A percentile compares a stretch with the other conserved stretches of the same genome.
Conservation (phyloP, 2,113 vertebrate genomes). For the Podarcis raffonei region DNA sequence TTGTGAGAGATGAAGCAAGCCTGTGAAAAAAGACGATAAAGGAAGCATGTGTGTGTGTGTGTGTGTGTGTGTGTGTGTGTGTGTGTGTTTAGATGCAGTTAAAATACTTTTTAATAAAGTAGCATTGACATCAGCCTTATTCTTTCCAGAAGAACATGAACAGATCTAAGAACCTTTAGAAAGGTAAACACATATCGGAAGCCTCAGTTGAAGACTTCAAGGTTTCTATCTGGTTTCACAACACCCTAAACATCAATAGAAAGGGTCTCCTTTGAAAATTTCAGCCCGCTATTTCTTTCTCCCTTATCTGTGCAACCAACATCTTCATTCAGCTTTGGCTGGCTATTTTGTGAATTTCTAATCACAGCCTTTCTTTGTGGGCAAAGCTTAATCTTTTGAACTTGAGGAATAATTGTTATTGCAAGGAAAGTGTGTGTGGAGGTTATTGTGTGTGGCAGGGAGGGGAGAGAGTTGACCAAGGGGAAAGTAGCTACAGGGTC, state of each 20-base stretch:
- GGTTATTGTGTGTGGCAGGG: too few species aligned
- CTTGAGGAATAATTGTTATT: conserved; percentile 72
- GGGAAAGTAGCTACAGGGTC: conserved; percentile 56
- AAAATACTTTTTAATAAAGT: conserved; percentile 2
- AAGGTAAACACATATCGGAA: conserved; percentile 38
- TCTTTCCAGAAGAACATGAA: conserved; percentile 41
- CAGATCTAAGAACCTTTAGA: conserved; percentile 45
- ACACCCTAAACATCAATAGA: conserved; percentile 52
- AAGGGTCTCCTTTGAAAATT: conserved; percentile 43
- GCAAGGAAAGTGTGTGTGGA: conserved; percentile 51
- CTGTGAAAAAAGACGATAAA: neutral
- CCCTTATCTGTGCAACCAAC: conserved; percentile 60
- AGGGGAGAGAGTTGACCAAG: conserved; percentile 40
- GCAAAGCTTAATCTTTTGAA: conserved; percentile 67
- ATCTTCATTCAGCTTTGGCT: conserved; percentile 63
- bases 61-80: too few species aligned
- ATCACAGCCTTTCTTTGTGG: conserved; percentile 55
- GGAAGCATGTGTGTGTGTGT: conserved; percentile 26
- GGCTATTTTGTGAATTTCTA: conserved; percentile 60
- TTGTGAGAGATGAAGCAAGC: neutral
- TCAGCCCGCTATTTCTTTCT: conserved; percentile 50
- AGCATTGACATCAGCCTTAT: conserved; percentile 5
- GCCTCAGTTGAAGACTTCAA: conserved; percentile 55
- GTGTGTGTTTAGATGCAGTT: conserved; percentile 34
- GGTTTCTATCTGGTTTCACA: conserved; percentile 43